Evolutionary conservation across 1,140 invertebrate species (phyloP), one percentile per base, ranked within the genome.

Genomic region (Cyclargus thomasi): DNA sequence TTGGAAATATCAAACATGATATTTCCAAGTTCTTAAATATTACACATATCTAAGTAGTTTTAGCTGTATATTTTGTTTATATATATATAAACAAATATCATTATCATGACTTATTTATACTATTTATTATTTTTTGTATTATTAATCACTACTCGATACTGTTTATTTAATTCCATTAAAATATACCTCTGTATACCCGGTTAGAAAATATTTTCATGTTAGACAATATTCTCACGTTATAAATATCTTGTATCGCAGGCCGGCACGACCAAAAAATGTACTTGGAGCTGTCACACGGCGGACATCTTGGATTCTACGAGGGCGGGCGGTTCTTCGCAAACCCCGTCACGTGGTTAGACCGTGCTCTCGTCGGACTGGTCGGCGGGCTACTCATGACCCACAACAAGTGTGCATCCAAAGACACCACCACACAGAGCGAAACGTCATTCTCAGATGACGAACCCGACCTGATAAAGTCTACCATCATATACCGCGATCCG

Each of bases 241-340:
- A 29, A 29, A 47, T 47, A 16, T 47, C 11, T 47, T 35, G 17
- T 66, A 70, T 93, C 94, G 55, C 87, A 97, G 96, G 90, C 72
- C 92, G 90, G 14, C 93, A 93, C 69, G 91, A 93, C 20, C 94
- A 96, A 68, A 91, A 93, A 2, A 90, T 96, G 65, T 97, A 96
- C 74, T 91, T 97, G 22, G 94, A 97, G 79, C 88, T 97, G 3
- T 95, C 95, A 17, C 97, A 98, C 83, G 97, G 97, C 6, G 97
- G 97, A 8, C 97, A 98, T 90, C 90, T 98, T 68, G 97, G 97
- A 35, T 98, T 97, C 85, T 97, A 97, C 83, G 97, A 98, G 88
- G 96, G 96, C 6, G 96, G 96, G 11, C 86, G 95, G 21, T 74
- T 97, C 0, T 96, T 95, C 80, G 97, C 97, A 0, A 95, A 97